Evolutionary conservation across 2,888 invertebrate species (phyloP).

Genomic region (Drosophila paracracens): DNA sequence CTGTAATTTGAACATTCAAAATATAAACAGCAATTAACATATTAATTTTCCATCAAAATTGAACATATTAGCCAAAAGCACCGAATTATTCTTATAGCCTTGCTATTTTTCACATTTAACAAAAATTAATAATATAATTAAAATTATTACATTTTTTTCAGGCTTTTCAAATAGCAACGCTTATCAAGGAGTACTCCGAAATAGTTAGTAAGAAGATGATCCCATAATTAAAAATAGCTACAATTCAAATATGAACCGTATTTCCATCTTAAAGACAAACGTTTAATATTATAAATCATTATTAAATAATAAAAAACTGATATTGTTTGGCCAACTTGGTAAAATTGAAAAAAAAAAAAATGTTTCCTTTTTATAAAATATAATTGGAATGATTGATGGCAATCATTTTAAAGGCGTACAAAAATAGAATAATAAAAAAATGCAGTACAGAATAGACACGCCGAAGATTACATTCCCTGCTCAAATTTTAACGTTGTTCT

Average conservation of each 20-base stretch:
- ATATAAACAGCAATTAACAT: too few relatives aligned
- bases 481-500: not conserved
- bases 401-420: not conserved
- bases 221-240: not conserved
- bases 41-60: too few relatives aligned
- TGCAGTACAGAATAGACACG: too few relatives aligned
- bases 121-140: not conserved
- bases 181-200: constrained; percentile 95
- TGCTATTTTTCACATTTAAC: not conserved
- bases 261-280: constrained; percentile 1
- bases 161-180: constrained; percentile 96
- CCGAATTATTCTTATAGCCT: not conserved
- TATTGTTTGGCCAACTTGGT: not conserved
- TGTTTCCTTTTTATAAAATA: not conserved
- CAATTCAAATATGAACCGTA: not conserved
- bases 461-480: not conserved
- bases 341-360: not conserved
- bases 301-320: not conserved
- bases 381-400: not conserved
- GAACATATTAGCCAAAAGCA: too few relatives aligned
- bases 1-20: too few relatives aligned
- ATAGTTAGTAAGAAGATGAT: constrained; percentile 85
- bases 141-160: constrained; percentile 82
- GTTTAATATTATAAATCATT: not conserved
- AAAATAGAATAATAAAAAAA: not conserved